phyloP scores from a whole-genome alignment of 2,888 invertebrate species.

The Trichopoda pennipes region DNA sequence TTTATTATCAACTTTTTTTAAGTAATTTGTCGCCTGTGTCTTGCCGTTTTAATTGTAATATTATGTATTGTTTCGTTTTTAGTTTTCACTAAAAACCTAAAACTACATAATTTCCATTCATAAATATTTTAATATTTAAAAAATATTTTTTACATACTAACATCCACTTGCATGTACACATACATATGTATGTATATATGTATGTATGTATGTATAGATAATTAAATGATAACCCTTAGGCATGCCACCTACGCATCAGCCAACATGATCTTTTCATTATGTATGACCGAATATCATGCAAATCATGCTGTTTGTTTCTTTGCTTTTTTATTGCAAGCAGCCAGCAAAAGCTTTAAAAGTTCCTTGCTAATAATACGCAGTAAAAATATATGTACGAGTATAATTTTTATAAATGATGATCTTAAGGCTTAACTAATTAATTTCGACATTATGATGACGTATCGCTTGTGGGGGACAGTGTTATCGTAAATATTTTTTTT shows the following conservation, averaged over 20 bases:
- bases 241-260: conserved; percentile 67
- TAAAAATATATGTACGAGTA: background rate
- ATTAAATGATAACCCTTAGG: conserved; percentile 65
- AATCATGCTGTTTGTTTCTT: conserved; percentile 61
- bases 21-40: background rate
- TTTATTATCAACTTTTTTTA: too few relatives aligned
- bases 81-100: conserved; percentile 11
- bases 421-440: conserved; percentile 70
- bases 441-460: conserved; percentile 70
- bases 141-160: too few relatives aligned
- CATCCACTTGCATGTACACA: background rate
- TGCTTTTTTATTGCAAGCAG: conserved; percentile 39
- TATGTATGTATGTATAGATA: conserved; percentile 25
- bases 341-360: conserved; percentile 13
- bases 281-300: conserved; percentile 67
- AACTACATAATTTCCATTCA: conserved; percentile 25
- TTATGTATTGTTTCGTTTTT: background rate
- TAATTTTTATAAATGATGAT: conserved; percentile 64
- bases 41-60: background rate
- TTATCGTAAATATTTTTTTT: conserved; percentile 25
- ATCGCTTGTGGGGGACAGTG: conserved; percentile 63
- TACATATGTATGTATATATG: background rate
- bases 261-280: conserved; percentile 65
- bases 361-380: conserved; percentile 19
- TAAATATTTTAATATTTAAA: background rate